Base-by-base conservation (phyloP, 2,797 vertebrate genomes). In the Liparis tanakae region DNA sequence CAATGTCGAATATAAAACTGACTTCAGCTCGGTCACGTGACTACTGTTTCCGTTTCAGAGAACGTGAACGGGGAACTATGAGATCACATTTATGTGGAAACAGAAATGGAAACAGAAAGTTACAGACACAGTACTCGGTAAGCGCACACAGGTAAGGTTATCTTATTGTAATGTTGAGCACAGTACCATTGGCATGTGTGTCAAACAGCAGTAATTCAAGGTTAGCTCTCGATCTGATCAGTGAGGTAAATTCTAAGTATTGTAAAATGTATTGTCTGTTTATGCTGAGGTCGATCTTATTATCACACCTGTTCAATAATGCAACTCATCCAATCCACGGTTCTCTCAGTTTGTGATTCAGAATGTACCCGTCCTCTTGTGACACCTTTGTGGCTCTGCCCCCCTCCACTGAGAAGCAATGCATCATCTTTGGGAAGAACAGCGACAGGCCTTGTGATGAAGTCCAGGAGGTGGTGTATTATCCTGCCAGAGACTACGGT, bases 331-430 rank as follows among this genome's bases (percentile, higher is more conserved):
- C 20, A 58, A 10, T 22, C 3, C 37, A 9, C 0, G 53, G 5
- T 33, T 43, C 3, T 20, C 56, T 51, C 1, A 17, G 34, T 33
- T 8, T 60, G 46, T 55, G 54, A 22, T 12, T 62, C 7, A 77
- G 61, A 6, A 96, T 95, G 94, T 61, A 69, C 3, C 94, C 95
- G 17, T 88, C 70, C 64, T 99, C 97, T 60, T 99, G 98, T 84
- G 97, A 99, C 88, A 98, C 96, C 3, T 98, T 99, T 25, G 97
- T 99, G 92, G 97, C 97, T 83, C 91, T 99, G 72, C 96, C 97
- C 68, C 96, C 97, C 37, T 94, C 97, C 72, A 93, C 96, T 17
- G 80, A 93, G 72, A 92, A 84, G 10, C 94, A 91, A 14, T 91
- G 93, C 39, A 91, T 97, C 64, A 89, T 99, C 72, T 99, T 99